These are phyloP conservation scores for Phrynocephalus versicolor DNA, from an alignment of 2,113 vertebrate species.

Conservation along the genomic window DNA sequence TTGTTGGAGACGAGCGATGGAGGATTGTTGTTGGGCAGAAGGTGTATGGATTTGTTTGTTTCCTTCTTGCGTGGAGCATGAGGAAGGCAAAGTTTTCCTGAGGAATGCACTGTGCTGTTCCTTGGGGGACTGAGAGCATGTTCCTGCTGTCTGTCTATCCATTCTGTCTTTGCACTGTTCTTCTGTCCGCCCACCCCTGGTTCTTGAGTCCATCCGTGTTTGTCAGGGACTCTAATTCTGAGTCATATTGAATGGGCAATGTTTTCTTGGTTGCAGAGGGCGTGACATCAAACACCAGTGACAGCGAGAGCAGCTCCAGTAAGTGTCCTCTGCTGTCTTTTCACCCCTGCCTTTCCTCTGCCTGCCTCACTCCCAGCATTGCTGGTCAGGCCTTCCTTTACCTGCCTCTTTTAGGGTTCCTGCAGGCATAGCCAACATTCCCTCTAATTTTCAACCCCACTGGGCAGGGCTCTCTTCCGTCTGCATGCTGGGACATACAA, in stretches of 20 bases:
- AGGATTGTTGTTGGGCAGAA: background rate
- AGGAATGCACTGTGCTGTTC: background rate
- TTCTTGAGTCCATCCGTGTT: background rate
- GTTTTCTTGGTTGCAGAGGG: constrained; percentile 89
- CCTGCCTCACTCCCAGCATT: constrained; percentile 49
- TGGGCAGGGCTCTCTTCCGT: too few species aligned
- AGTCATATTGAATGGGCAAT: constrained; percentile 67
- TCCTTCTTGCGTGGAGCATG: background rate
- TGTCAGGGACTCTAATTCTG: background rate
- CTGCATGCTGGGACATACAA: too few species aligned
- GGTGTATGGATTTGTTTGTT: too few species aligned
- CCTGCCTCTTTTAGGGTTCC: background rate
- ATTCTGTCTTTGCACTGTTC: background rate
- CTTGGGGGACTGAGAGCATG: background rate
- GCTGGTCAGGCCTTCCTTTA: constrained; percentile 54
- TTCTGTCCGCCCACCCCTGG: constrained; percentile 19
- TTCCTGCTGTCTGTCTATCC: background rate
- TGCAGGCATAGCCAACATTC: background rate
- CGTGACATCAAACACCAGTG: constrained; percentile 98
- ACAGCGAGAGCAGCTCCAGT: constrained; percentile 99
- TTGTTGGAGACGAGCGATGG: background rate
- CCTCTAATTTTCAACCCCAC: too few species aligned
- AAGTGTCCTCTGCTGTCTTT: constrained; percentile 75
- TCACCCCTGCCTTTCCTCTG: background rate
- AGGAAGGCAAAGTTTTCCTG: background rate